Conservation (phyloP, 2,797 vertebrate species). For the Acipenser oxyrinchus region DNA sequence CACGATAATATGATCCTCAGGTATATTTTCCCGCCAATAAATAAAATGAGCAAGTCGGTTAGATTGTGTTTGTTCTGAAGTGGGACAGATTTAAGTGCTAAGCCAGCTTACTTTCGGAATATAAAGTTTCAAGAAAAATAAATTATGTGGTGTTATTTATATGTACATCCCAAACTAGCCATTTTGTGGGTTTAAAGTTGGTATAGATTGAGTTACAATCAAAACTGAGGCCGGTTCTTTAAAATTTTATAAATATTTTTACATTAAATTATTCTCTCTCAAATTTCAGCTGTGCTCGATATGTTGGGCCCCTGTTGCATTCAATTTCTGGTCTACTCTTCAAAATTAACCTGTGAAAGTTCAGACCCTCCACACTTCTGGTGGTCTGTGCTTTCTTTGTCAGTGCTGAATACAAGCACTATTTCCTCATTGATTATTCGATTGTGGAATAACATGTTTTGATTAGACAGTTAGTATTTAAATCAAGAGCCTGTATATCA, state of each 20-base stretch:
- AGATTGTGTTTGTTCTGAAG: background rate
- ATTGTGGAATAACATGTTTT: no score
- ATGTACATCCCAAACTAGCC: background rate
- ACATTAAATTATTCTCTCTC: slow-evolving; percentile 11
- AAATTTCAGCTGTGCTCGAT: background rate
- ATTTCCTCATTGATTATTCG: no score
- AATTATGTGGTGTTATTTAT: background rate
- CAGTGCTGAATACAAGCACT: no score
- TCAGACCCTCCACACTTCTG: no score
- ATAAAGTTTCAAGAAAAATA: slow-evolving; percentile 2
- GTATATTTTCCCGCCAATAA: no score
- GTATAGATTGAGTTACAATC: slow-evolving; percentile 3
- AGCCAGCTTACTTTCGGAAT: background rate
- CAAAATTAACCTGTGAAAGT: no score
- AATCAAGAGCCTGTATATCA: no score
- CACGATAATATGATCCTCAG: no score
- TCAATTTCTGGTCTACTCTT: background rate
- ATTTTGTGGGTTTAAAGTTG: background rate
- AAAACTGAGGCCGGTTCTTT: slow-evolving; percentile 3
- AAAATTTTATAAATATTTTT: slow-evolving; percentile 3
- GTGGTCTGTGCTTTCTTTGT: no score
- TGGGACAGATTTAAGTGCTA: no score
- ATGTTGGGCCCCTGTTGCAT: background rate
- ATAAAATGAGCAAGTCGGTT: background rate
- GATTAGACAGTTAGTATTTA: no score